Conservation (phyloP, 2,113 vertebrate species). For the Syngnathus floridae region DNA sequence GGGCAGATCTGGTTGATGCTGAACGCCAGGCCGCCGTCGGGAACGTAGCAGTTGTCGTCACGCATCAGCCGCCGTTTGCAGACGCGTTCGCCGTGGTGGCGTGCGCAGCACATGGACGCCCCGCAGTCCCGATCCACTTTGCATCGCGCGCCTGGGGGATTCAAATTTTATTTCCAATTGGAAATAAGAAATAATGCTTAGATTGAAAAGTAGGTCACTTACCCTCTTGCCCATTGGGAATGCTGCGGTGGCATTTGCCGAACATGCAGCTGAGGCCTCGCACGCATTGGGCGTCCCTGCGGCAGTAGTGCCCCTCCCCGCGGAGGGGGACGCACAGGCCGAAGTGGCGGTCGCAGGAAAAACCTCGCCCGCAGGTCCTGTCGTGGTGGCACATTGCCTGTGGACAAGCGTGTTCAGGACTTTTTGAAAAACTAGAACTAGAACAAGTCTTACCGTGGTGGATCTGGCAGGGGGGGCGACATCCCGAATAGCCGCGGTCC, state of each 20-base stretch:
- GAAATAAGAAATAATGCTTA: no score
- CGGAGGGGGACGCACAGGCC: slow-evolving; percentile 73
- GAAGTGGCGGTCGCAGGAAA: slow-evolving; percentile 82
- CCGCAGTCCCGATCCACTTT: slow-evolving; percentile 76
- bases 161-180: background rate
- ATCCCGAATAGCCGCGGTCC: slow-evolving; percentile 37
- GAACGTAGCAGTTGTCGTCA: slow-evolving; percentile 74
- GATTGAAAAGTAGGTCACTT: slow-evolving; percentile 9
- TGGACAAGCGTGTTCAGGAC: background rate
- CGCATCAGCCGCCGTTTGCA: slow-evolving; percentile 71
- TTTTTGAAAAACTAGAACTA: background rate
- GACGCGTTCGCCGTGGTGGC: slow-evolving; percentile 78
- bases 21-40: slow-evolving; percentile 79
- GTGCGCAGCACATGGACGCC: slow-evolving; percentile 72
- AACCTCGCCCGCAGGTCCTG: slow-evolving; percentile 65
- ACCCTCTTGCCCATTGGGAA: slow-evolving; percentile 76
- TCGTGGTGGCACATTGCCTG: slow-evolving; percentile 71
- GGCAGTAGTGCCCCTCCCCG: slow-evolving; percentile 73
- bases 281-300: slow-evolving; percentile 76
- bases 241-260: slow-evolving; percentile 77
- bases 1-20: slow-evolving; percentile 85
- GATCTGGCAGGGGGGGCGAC: slow-evolving; percentile 34
- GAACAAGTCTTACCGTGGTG: slow-evolving; percentile 64
- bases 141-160: slow-evolving; percentile 72
- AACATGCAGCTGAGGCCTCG: slow-evolving; percentile 80